Percentiles rank a stretch among this genome's conserved stretches.
Evolutionary conservation across 2,797 vertebrate species (phyloP).

Genomic region (Trichosurus vulpecula): DNA sequence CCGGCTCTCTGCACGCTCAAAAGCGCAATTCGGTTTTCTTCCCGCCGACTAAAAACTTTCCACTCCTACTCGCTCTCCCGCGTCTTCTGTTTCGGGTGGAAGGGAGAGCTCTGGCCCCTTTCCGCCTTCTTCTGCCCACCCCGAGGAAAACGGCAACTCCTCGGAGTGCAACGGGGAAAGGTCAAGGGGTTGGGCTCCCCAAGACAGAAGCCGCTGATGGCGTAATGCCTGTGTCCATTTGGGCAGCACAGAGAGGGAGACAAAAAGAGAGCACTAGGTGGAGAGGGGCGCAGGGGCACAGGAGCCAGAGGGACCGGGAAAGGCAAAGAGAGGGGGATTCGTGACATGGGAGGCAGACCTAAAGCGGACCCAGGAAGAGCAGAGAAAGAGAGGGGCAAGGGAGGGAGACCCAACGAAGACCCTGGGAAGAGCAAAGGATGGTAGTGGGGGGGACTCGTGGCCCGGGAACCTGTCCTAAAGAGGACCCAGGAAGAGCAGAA

Average conservation of each 20-base stretch:
- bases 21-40: not conserved
- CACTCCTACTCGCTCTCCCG: too few species aligned
- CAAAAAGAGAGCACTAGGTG: not conserved
- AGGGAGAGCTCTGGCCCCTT: fast-evolving
- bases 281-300: not conserved
- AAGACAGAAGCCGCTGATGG: not conserved
- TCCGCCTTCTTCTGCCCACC: not conserved
- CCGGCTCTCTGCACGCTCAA: not conserved
- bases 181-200: not conserved
- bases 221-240: not conserved
- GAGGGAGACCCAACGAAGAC: too few species aligned
- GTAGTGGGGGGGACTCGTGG: too few species aligned
- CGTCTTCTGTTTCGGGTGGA: too few species aligned
- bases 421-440: too few species aligned
- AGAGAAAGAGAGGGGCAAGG: too few species aligned
- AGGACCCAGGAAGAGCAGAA: not conserved
- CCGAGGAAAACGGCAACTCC: not conserved
- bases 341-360: too few species aligned
- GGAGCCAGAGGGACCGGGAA: not conserved
- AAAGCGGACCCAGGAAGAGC: too few species aligned
- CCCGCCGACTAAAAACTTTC: slow-evolving; percentile 55
- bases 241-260: not conserved
- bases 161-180: not conserved
- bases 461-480: not conserved
- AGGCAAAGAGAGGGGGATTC: not conserved